These are phyloP conservation scores for Gymnoscopelus braueri DNA, from an alignment of 2,797 vertebrate species.

Conservation along the genomic window DNA sequence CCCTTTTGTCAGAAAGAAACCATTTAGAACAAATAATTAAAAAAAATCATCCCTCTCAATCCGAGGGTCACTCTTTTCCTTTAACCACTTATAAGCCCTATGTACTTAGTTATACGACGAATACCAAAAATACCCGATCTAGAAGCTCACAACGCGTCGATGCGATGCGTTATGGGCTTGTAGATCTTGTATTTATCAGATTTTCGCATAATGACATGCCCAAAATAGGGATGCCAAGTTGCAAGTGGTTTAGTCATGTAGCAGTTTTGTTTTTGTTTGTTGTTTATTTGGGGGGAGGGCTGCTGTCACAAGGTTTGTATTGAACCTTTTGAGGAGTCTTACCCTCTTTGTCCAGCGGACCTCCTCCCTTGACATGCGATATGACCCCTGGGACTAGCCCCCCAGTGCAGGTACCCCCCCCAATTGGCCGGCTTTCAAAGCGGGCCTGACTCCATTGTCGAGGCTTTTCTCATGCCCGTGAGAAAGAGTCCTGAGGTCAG, in stretches of 20 bases:
- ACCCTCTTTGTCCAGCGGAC: constrained; percentile 66
- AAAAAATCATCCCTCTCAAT: constrained; percentile 44
- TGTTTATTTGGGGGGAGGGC: constrained; percentile 30
- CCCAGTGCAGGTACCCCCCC: constrained; percentile 66
- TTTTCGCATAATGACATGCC: too few relatives aligned
- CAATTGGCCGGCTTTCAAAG: constrained; percentile 66
- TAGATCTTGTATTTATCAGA: too few relatives aligned
- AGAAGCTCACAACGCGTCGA: too few relatives aligned
- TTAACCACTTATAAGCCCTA: too few relatives aligned
- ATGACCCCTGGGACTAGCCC: constrained; percentile 67
- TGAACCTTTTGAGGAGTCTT: constrained; percentile 58
- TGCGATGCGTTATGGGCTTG: too few relatives aligned
- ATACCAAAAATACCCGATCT: too few relatives aligned
- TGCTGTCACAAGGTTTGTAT: constrained; percentile 59
- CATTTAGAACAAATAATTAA: constrained; percentile 31
- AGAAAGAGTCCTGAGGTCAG: constrained; percentile 80
- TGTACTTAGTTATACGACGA: too few relatives aligned
- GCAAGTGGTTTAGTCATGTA: constrained; percentile 14
- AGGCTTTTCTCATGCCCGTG: constrained; percentile 71
- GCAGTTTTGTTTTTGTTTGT: constrained; percentile 35
- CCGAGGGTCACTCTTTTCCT: neutral
- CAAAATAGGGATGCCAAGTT: too few relatives aligned
- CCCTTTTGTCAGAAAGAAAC: constrained; percentile 58
- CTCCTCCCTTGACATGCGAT: constrained; percentile 66
- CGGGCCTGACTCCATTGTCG: constrained; percentile 73